These are phyloP conservation scores for Trichogramma dendrolimi DNA, from an alignment of 2,888 invertebrate genomes.

Conservation along the genomic window DNA sequence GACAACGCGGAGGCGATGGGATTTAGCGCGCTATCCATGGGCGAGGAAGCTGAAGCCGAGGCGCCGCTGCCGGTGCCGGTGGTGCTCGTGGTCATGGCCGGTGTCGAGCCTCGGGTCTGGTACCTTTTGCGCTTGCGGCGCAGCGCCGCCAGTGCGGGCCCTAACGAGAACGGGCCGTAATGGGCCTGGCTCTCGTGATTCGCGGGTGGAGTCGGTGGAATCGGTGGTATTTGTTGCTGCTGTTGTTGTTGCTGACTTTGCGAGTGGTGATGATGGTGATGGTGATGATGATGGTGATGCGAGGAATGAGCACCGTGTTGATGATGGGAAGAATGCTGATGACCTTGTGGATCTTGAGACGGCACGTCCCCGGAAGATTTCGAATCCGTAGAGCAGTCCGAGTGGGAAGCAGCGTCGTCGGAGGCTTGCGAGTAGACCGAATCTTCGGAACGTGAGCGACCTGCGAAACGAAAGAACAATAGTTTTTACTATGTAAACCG, in stretches of 20 bases:
- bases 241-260: constrained; percentile 31
- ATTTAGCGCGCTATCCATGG: constrained; percentile 28
- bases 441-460: constrained; percentile 69
- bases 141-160: constrained; percentile 66
- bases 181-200: constrained; percentile 40
- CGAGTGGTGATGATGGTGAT: constrained; percentile 28
- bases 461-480: constrained; percentile 29
- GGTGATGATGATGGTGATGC: constrained; percentile 36
- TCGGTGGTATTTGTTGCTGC: not conserved
- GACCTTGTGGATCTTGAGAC: constrained; percentile 35
- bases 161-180: constrained; percentile 44
- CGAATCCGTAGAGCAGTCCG: constrained; percentile 66
- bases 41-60: constrained; percentile 29
- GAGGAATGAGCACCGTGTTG: constrained; percentile 33
- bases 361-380: constrained; percentile 61
- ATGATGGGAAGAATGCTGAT: constrained; percentile 37
- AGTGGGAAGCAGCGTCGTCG: constrained; percentile 64
- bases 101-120: constrained; percentile 67
- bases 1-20: constrained; percentile 31
- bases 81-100: constrained; percentile 53
- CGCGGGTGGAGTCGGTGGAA: not conserved
- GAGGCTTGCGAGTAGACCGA: constrained; percentile 68
- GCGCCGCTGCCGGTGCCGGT: constrained; percentile 43
- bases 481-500: not conserved
- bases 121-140: constrained; percentile 80